A percentile compares a stretch with the other conserved stretches of the same genome.
These are phyloP conservation scores for Leptopilina syphax DNA, from an alignment of 2,888 invertebrate genomes.

Conservation along the genomic window DNA sequence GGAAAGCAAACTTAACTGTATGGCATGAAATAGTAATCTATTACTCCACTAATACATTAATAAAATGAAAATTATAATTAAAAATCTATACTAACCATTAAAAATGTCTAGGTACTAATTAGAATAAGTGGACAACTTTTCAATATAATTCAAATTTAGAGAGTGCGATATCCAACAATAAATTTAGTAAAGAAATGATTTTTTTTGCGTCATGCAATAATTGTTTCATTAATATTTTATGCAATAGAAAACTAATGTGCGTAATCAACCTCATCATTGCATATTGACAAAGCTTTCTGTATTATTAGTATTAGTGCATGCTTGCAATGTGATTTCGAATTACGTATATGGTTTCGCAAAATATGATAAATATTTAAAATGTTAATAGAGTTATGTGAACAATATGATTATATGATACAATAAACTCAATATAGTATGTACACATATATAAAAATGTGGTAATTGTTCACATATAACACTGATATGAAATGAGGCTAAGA, in stretches of 20 bases:
- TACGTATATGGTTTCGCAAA: neutral
- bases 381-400: neutral
- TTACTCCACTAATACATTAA: no score
- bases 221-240: neutral
- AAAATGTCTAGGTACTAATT: neutral
- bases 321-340: neutral
- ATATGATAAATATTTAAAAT: neutral
- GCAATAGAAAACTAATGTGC: conserved; percentile 18
- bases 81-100: no score
- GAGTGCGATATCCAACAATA: no score
- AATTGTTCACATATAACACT: neutral
- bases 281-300: neutral
- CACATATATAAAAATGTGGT: neutral
- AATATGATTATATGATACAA: neutral
- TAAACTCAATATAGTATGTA: neutral
- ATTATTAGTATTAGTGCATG: neutral
- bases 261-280: conserved; percentile 2
- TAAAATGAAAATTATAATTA: no score
- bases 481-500: neutral
- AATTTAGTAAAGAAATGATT: no score
- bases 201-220: conserved; percentile 1
- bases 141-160: no score
- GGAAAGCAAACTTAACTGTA: no score
- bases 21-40: no score
- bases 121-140: no score